Percentiles rank a stretch among this genome's conserved stretches.
phyloP scores from a whole-genome alignment of 2,888 invertebrate species.

The Parasteatoda lunata region DNA sequence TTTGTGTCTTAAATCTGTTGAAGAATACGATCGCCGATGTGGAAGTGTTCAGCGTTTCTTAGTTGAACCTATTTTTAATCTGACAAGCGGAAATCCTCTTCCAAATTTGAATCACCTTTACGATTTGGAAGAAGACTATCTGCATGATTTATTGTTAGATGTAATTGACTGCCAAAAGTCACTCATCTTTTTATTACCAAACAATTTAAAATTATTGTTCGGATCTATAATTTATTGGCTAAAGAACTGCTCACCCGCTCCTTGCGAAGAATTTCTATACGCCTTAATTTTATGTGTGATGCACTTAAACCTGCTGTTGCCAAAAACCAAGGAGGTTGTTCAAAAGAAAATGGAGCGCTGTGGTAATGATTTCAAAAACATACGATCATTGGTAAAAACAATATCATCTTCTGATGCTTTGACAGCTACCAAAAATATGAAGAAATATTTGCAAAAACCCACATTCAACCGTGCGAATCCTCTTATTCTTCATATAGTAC shows the following conservation, averaged over 20 bases:
- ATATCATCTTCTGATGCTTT: slow-evolving; percentile 16
- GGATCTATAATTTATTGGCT: slow-evolving; percentile 44
- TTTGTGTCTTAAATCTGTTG: slow-evolving; percentile 15
- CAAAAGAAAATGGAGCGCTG: background rate
- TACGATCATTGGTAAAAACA: slow-evolving; percentile 5
- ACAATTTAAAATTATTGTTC: slow-evolving; percentile 29
- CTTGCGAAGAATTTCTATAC: slow-evolving; percentile 44
- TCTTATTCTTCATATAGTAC: slow-evolving; percentile 71
- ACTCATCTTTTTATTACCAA: slow-evolving; percentile 21
- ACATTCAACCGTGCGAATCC: slow-evolving; percentile 68
- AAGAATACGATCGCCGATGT: slow-evolving; percentile 51
- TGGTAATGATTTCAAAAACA: background rate
- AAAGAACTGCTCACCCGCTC: slow-evolving; percentile 11
- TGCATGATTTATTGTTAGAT: slow-evolving; percentile 9
- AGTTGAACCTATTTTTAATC: slow-evolving; percentile 23
- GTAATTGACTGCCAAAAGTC: slow-evolving; percentile 8
- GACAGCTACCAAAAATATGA: slow-evolving; percentile 54
- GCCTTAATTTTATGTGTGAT: slow-evolving; percentile 50
- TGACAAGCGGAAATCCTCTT: slow-evolving; percentile 9
- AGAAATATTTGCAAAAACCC: slow-evolving; percentile 69
- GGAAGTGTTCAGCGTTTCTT: background rate
- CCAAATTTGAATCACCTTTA: slow-evolving; percentile 28
- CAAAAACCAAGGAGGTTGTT: background rate
- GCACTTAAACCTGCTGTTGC: slow-evolving; percentile 28
- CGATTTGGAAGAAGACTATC: background rate